These are phyloP conservation scores for Crypturellus undulatus DNA, from an alignment of 2,113 vertebrate species.

Conservation along the genomic window DNA sequence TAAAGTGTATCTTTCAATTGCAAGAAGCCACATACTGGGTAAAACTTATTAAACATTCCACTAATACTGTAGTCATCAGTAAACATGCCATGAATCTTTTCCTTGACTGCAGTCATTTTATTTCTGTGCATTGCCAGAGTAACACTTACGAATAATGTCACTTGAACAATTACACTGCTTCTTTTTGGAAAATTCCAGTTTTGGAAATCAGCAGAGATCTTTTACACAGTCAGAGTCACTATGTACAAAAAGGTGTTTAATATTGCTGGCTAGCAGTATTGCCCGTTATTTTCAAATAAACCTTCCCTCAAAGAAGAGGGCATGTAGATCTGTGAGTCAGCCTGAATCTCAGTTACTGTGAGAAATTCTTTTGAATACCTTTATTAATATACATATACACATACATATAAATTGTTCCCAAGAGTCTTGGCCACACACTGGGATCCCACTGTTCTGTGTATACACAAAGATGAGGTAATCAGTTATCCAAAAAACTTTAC, in stretches of 20 bases:
- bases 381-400: background rate
- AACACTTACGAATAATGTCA: background rate
- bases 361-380: background rate
- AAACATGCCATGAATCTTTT: background rate
- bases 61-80: background rate
- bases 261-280: background rate
- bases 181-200: background rate
- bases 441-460: background rate
- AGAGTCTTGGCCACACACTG: background rate
- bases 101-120: background rate
- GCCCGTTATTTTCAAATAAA: background rate
- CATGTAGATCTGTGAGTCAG: background rate
- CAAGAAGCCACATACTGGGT: background rate
- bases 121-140: background rate
- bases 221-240: background rate
- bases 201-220: background rate
- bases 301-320: background rate
- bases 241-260: background rate
- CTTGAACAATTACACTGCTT: background rate
- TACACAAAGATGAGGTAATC: background rate
- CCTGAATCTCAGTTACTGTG: background rate
- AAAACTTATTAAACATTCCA: background rate
- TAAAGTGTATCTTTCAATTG: background rate
- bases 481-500: background rate
- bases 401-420: background rate